Evolutionary conservation across 2,113 vertebrate genomes (phyloP).

Genomic region (Macrotus californicus): DNA sequence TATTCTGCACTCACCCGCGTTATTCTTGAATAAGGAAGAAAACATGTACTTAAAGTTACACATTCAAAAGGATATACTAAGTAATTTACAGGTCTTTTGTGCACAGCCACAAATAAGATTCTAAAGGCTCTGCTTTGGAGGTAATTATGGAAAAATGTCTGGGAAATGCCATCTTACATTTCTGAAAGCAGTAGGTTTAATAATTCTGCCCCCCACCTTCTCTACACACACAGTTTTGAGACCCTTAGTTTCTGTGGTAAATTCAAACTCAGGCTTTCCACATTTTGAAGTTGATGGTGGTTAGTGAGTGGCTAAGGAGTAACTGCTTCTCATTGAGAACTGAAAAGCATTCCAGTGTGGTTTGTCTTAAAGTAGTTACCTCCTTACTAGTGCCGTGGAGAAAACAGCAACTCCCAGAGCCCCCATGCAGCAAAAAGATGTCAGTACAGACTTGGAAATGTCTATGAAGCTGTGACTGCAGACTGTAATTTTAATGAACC

Average conservation of each 20-base stretch:
- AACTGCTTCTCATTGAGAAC: not conserved
- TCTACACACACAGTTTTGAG: not conserved
- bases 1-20: not conserved
- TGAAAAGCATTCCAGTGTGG: not conserved
- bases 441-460: not conserved
- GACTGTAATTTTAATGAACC: not conserved
- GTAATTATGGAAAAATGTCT: conserved; percentile 10
- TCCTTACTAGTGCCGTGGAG: not conserved
- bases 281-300: not conserved
- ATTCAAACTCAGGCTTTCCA: not conserved
- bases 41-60: conserved; percentile 22
- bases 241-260: conserved; percentile 5
- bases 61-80: not conserved
- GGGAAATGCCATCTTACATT: not conserved
- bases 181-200: not conserved
- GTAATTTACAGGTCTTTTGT: not conserved
- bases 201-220: not conserved
- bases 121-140: not conserved
- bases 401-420: conserved; percentile 8
- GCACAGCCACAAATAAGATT: conserved; percentile 11
- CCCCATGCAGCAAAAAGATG: not conserved
- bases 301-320: not conserved
- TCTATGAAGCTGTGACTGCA: not conserved
- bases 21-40: not conserved
- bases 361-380: not conserved